Base-by-base conservation (phyloP, 2,113 vertebrate genomes). In the Pygoscelis adeliae region DNA sequence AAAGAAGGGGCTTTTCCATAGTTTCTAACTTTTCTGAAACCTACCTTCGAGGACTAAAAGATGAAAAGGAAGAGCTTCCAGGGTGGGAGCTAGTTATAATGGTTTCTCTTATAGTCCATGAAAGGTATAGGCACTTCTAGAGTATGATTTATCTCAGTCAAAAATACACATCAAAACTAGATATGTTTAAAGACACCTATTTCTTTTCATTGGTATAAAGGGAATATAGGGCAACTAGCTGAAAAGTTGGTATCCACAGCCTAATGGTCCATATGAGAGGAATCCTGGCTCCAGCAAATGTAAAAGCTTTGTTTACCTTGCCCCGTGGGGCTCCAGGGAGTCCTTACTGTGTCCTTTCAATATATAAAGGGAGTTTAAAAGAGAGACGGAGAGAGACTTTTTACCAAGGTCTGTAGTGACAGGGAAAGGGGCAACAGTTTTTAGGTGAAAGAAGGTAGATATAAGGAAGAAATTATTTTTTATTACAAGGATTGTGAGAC, bases 131-230 rank as follows among this genome's bases (percentile, higher is more conserved):
- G 13, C 5, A 25, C 14, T 38, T 87, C 55, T 81, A 62, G 65
- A 46, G 42, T n/a, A 61, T 11, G 46, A 84, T 83, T 94, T 80
- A 76, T 89, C 66, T 76, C 62, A 83, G 62, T 17, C 53, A 92
- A 94, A 95, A 95, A 91, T 80, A 50, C 42, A 63, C 52, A 86
- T 89, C 44, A 92, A 86, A 94, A 85, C 29, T 67, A 80, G 17
- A 5, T 59, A 17, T 52, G 26, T 73, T 94, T 88, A 88, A 92
- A 90, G 66, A 55, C 18, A 69, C 4, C 7, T 52, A 22, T 74
- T 82, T 95, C 61, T 90, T 79, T 92, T 72, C n/a, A 80, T 18
- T 86, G n/a, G 5, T 79, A 29, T n/a, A 79, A 92, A 62, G 11
- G 13, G 25, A 86, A 77, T 85, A 61, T 83, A 76, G 56, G 74